Conservation (phyloP, 2,888 invertebrate genomes). For the Drosophila nr. perissopoda region DNA sequence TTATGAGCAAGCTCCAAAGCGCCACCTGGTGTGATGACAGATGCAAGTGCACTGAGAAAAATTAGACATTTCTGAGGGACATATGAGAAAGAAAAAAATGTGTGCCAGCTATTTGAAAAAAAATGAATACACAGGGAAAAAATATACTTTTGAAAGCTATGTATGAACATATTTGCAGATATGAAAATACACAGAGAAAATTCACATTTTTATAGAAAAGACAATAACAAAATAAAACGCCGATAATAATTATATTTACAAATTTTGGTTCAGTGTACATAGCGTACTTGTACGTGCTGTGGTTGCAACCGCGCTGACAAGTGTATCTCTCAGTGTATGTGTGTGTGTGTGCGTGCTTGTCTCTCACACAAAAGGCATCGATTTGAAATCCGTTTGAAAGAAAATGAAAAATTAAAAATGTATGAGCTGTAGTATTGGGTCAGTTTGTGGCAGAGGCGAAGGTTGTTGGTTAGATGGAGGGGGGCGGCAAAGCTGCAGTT, state of each 20-base stretch:
- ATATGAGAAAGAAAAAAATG: background rate
- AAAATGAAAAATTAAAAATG: conserved; percentile 74
- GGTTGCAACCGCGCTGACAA: conserved; percentile 54
- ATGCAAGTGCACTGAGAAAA: conserved; percentile 22
- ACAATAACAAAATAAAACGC: too few species aligned
- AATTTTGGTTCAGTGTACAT: conserved; percentile 28
- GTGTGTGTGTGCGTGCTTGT: conserved; percentile 5
- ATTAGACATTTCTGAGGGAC: background rate
- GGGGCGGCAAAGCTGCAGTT: conserved; percentile 69
- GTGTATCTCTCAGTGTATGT: conserved; percentile 14
- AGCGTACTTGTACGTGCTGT: conserved; percentile 62
- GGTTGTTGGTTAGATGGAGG: background rate
- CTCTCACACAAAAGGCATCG: conserved; percentile 48
- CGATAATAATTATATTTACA: too few species aligned
- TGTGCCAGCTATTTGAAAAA: background rate
- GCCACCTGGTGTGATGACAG: conserved; percentile 53
- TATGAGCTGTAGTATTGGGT: conserved; percentile 60
- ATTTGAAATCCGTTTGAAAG: conserved; percentile 73
- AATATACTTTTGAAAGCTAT: background rate
- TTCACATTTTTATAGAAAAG: too few species aligned
- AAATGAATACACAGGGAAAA: too few species aligned
- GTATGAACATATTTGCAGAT: too few species aligned
- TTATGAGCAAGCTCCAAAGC: conserved; percentile 44
- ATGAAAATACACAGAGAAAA: too few species aligned
- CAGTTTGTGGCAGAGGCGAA: conserved; percentile 48